Percentiles rank a stretch among this genome's conserved stretches.
phyloP scores from a whole-genome alignment of 2,113 vertebrate genomes.

The Octodon degus region DNA sequence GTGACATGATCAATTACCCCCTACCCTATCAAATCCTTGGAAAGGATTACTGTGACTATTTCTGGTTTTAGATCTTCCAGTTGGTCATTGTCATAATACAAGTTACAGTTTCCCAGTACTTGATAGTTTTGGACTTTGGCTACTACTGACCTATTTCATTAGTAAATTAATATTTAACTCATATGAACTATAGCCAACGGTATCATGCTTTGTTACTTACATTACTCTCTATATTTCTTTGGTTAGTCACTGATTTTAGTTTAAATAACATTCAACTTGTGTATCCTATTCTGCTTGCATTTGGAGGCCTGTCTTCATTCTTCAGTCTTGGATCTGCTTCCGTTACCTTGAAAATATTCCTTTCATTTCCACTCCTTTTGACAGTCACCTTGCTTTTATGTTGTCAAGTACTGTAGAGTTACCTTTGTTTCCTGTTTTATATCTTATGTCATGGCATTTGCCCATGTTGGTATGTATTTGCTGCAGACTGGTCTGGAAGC shows the following conservation, averaged over 20 bases:
- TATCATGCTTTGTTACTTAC: background rate
- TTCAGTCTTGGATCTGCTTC: background rate
- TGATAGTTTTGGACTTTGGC: background rate
- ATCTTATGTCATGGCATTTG: background rate
- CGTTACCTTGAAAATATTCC: background rate
- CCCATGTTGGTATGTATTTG: background rate
- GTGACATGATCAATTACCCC: background rate
- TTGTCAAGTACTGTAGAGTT: background rate
- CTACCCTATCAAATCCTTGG: background rate
- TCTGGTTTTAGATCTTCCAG: conserved; percentile 9
- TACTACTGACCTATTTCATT: background rate
- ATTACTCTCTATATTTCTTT: background rate
- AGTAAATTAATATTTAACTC: conserved; percentile 26
- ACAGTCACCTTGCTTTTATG: background rate
- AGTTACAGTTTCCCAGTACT: background rate
- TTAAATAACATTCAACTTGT: background rate
- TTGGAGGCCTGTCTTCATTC: background rate
- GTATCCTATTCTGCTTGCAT: background rate
- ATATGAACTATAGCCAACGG: background rate
- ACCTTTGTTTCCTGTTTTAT: background rate
- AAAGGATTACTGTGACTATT: background rate
- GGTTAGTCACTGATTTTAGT: background rate
- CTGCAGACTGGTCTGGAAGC: background rate
- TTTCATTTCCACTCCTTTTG: background rate
- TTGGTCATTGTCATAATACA: background rate